Base-by-base conservation (phyloP, 2,113 vertebrate species). In the Oncorhynchus nerka region DNA sequence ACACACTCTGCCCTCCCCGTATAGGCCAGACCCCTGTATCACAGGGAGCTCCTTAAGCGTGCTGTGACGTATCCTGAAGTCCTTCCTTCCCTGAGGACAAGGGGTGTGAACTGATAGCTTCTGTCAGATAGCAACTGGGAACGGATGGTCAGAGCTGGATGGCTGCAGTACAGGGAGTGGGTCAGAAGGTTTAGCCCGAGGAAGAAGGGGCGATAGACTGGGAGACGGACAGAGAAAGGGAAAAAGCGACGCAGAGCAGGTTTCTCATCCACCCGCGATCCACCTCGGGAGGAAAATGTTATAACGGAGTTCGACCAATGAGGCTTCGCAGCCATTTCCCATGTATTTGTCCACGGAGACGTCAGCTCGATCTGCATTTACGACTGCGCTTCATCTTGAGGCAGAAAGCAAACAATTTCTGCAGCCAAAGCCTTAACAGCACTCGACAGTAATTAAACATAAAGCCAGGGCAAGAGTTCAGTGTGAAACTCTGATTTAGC, bases 51-150 rank as follows among this genome's bases (percentile, higher is more conserved):
- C 94, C 94, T 94, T 93, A 93, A 95, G 94, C 92, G 88, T 95
- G 93, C 94, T 96, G 94, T 96, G 95, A 96, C 95, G 96, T 94
- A 94, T 95, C 94, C 94, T 90, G 93, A 96, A 95, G 95, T 95
- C 94, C 93, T 45, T 94, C 92, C 95, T 96, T 95, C 92, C 94
- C 91, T 91, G 91, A 95, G 93, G 93, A 92, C 89, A 90, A 91
- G 91, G 59, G 94, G 95, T 96, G 96, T 95, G 95, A 97, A 97
- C 94, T 95, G 95, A 97, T 95, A 94, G 91, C 92, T 93, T 88
- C 92, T 95, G 95, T 95, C 96, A 96, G 94, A 89, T 92, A 89
- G 93, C 90, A 93, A 93, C 92, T 93, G 93, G 90, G 85, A 84
- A 32, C 91, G 87, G 89, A 88, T 91, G 88, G 90, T 68, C 81